Evolutionary conservation across 2,113 vertebrate species (phyloP).

Genomic region (Pyrgilauda ruficollis): DNA sequence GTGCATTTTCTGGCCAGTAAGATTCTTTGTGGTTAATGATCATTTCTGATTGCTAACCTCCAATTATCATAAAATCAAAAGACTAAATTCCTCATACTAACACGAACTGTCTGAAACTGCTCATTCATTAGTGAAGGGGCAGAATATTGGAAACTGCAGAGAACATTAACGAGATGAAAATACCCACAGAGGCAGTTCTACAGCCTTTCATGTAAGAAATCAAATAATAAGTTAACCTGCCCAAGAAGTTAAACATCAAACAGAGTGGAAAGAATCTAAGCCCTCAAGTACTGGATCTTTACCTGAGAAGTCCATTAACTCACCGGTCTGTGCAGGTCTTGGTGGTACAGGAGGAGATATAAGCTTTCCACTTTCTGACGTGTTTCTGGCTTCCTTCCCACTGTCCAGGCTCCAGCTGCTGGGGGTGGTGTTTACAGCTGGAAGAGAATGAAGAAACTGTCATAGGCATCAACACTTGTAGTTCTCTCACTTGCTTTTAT

Average conservation of each 20-base stretch:
- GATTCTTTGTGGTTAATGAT: not conserved
- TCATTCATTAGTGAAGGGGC: not conserved
- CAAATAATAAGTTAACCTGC: not conserved
- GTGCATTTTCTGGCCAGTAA: not conserved
- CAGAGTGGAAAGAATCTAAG: slow-evolving; percentile 1
- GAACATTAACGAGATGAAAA: not conserved
- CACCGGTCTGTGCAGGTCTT: slow-evolving; percentile 90
- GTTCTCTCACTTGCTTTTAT: not conserved
- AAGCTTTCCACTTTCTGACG: slow-evolving; percentile 88
- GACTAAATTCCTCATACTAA: not conserved
- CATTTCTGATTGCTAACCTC: not conserved
- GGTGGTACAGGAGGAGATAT: slow-evolving; percentile 93
- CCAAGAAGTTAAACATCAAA: slow-evolving; percentile 3
- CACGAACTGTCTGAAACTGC: not conserved
- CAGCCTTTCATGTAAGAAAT: not conserved
- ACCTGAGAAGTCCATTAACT: slow-evolving; percentile 56
- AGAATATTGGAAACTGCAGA: not conserved
- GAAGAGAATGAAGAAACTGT: slow-evolving; percentile 68
- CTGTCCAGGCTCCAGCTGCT: slow-evolving; percentile 99
- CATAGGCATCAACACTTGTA: not conserved
- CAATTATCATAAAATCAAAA: slow-evolving; percentile 22
- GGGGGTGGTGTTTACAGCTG: slow-evolving; percentile 86
- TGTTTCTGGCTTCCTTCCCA: slow-evolving; percentile 85
- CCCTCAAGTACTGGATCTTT: not conserved
- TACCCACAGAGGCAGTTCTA: not conserved